Percentiles rank a stretch among this genome's conserved stretches.
These are phyloP conservation scores for Barnardius zonarius DNA, from an alignment of 2,113 vertebrate species.

Conservation along the genomic window DNA sequence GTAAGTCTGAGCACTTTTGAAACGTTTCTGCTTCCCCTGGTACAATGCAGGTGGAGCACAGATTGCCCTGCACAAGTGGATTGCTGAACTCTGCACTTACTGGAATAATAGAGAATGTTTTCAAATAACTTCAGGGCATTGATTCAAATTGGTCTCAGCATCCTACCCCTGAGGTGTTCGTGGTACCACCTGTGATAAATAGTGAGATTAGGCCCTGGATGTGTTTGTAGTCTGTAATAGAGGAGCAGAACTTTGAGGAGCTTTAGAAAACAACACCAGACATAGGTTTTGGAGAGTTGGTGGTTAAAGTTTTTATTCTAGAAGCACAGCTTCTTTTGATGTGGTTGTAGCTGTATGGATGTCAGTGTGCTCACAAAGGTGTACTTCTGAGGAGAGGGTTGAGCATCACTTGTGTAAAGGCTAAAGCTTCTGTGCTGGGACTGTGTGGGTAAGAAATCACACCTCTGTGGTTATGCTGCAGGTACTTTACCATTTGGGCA, in stretches of 20 bases:
- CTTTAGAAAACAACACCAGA: neutral
- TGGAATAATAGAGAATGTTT: neutral
- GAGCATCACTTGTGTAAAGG: neutral
- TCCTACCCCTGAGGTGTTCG: rapidly evolving
- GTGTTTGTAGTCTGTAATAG: neutral
- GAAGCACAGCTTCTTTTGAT: neutral
- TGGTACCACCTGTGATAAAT: rapidly evolving
- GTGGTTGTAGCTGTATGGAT: neutral
- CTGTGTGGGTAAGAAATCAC: neutral
- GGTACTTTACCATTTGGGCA: neutral
- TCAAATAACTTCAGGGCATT: neutral
- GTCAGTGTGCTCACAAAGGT: neutral
- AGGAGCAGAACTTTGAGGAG: neutral
- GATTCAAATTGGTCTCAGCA: neutral
- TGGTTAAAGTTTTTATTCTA: neutral
- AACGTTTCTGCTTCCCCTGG: neutral
- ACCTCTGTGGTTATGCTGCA: neutral
- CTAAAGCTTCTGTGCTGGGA: neutral
- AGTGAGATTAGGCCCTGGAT: neutral
- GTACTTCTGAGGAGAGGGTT: neutral
- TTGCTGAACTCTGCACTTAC: neutral
- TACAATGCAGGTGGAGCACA: neutral
- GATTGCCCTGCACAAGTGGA: neutral
- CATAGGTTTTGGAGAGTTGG: neutral
- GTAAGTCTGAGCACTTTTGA: neutral